phyloP scores from a whole-genome alignment of 2,888 invertebrate genomes.

The Drosophila lacicola region DNA sequence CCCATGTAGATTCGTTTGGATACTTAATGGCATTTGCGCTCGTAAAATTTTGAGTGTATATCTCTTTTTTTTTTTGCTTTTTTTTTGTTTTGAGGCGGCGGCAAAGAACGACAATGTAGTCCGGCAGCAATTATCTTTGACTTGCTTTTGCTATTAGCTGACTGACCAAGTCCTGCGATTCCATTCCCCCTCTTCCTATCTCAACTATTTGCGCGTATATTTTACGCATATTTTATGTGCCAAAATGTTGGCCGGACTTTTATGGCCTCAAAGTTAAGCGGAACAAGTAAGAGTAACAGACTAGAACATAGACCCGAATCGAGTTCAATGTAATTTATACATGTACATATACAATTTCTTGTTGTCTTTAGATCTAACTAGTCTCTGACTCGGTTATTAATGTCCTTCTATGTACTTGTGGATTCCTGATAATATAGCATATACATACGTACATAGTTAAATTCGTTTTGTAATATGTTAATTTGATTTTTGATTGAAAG shows the following conservation, averaged over 20 bases:
- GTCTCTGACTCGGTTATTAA: constrained; percentile 1
- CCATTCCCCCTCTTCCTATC: not conserved
- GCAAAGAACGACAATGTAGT: constrained; percentile 60
- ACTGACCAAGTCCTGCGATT: constrained; percentile 46
- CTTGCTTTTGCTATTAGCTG: constrained; percentile 75
- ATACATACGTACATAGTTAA: not conserved
- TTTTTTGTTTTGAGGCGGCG: constrained; percentile 2
- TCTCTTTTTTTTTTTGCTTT: constrained; percentile 25
- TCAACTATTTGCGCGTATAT: constrained; percentile 69
- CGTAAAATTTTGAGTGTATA: constrained; percentile 75
- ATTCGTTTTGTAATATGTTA: too few relatives aligned
- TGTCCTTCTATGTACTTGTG: not conserved
- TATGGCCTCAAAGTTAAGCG: constrained; percentile 45
- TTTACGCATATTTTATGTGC: constrained; percentile 73
- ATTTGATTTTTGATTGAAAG: too few relatives aligned
- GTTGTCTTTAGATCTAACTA: constrained; percentile 6
- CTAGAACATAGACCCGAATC: constrained; percentile 20
- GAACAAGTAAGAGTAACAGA: constrained; percentile 18
- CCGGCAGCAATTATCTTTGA: constrained; percentile 72
- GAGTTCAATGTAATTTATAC: constrained; percentile 16
- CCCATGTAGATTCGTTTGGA: constrained; percentile 67
- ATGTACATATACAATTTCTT: not conserved
- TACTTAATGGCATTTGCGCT: constrained; percentile 71
- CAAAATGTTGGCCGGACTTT: constrained; percentile 39
- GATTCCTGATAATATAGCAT: not conserved